Conservation (phyloP, 2,888 invertebrate species). For the Hetaerina titia region DNA sequence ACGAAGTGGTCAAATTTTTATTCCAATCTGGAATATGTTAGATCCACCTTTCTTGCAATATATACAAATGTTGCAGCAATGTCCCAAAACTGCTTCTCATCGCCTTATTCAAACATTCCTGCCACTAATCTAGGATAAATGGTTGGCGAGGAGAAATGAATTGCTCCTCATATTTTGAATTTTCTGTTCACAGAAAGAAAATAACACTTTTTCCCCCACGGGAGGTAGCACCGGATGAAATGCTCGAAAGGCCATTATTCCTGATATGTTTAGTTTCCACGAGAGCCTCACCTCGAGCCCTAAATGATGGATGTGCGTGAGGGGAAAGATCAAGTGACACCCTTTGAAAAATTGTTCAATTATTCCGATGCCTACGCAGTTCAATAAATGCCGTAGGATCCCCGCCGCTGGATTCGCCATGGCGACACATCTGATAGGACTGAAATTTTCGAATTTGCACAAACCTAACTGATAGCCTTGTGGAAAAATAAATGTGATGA, state of each 20-base stretch:
- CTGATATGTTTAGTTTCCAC: background rate
- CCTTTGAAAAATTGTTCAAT: background rate
- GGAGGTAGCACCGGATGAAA: background rate
- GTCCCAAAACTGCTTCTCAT: too few relatives aligned
- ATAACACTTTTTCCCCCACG: background rate
- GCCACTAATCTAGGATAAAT: background rate
- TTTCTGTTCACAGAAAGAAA: background rate
- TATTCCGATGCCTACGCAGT: background rate
- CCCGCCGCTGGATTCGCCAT: background rate
- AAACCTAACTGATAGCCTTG: too few relatives aligned
- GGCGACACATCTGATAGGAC: too few relatives aligned
- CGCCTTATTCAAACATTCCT: background rate
- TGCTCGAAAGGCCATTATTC: constrained; percentile 9
- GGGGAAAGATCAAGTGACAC: background rate
- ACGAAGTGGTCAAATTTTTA: too few relatives aligned
- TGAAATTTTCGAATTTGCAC: too few relatives aligned
- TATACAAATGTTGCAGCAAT: background rate
- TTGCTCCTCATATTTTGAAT: background rate
- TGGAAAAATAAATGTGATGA: too few relatives aligned
- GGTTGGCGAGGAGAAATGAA: background rate
- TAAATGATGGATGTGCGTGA: background rate
- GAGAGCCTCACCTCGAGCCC: background rate
- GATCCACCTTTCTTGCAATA: background rate
- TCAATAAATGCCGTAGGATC: background rate
- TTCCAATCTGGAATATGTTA: too few relatives aligned